These are phyloP conservation scores for Bufo bufo DNA, from an alignment of 2,113 vertebrate species.

Conservation along the genomic window DNA sequence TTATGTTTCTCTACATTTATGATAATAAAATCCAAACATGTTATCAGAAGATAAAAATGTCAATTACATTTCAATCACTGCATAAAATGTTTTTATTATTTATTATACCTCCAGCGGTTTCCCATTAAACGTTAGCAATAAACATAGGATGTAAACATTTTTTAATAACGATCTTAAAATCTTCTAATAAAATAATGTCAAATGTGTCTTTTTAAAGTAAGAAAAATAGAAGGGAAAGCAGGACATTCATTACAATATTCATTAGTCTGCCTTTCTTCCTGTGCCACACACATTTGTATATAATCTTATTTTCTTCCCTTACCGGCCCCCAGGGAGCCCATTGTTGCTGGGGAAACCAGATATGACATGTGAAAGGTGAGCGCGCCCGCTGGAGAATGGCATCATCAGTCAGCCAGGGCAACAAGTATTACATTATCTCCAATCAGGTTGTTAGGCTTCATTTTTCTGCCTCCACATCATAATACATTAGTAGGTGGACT, in stretches of 20 bases:
- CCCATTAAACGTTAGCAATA: not conserved
- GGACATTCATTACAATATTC: conserved; percentile 38
- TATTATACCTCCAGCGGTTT: not conserved
- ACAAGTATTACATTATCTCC: conserved; percentile 3
- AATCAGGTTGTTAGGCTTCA: not conserved
- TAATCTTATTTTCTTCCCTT: conserved; percentile 43
- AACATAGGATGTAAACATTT: not conserved
- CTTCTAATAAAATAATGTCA: not conserved
- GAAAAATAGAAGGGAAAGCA: conserved; percentile 1
- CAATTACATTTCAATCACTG: not conserved
- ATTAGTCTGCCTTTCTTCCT: conserved; percentile 43
- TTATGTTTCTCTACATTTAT: not conserved
- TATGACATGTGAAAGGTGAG: conserved; percentile 38
- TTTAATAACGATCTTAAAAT: conserved; percentile 26
- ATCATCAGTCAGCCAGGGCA: not conserved
- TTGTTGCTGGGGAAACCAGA: conserved; percentile 37
- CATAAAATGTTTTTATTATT: not conserved
- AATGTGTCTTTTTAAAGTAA: conserved; percentile 19
- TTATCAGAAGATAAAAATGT: not conserved
- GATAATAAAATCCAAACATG: not conserved
- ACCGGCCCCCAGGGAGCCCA: conserved; percentile 19
- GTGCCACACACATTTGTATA: conserved; percentile 38
- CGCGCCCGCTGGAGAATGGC: not conserved
- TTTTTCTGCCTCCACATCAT: not conserved
- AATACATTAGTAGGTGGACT: not conserved